These are phyloP conservation scores for Nothocercus julius DNA, from an alignment of 2,113 vertebrate genomes.

Conservation along the genomic window DNA sequence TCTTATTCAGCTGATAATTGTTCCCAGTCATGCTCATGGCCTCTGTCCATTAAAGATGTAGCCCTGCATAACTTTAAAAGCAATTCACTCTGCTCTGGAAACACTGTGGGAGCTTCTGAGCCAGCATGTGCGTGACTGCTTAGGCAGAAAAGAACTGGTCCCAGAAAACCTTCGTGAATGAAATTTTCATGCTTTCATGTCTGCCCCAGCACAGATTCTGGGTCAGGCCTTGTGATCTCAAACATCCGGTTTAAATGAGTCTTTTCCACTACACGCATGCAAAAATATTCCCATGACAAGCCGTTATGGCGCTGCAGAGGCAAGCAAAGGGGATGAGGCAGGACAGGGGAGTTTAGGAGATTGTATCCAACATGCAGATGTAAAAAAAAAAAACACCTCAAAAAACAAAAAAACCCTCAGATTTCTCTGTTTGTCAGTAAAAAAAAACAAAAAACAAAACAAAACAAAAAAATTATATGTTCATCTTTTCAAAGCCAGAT, in stretches of 20 bases:
- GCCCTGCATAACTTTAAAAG: slow-evolving; percentile 58
- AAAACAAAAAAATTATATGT: too few species aligned
- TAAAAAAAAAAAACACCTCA: neutral
- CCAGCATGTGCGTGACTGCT: slow-evolving; percentile 73
- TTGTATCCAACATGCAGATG: neutral
- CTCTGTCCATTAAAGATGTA: slow-evolving; percentile 70
- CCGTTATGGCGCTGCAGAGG: neutral
- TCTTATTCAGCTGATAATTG: slow-evolving; percentile 73
- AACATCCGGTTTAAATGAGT: slow-evolving; percentile 68
- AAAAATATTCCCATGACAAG: slow-evolving; percentile 65
- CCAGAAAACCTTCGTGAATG: slow-evolving; percentile 69
- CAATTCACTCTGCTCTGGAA: slow-evolving; percentile 42
- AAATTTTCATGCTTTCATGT: slow-evolving; percentile 72
- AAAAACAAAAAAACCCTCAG: neutral
- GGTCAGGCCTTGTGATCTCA: slow-evolving; percentile 72
- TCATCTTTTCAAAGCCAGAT: neutral
- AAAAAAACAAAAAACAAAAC: neutral
- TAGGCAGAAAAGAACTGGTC: slow-evolving; percentile 60
- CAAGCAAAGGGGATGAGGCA: neutral
- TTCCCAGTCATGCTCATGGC: slow-evolving; percentile 76
- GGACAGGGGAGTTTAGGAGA: neutral
- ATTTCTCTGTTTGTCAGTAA: neutral
- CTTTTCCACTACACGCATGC: slow-evolving; percentile 65
- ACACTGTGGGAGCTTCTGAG: slow-evolving; percentile 41
- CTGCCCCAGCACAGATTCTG: slow-evolving; percentile 62